Evolutionary conservation across 2,888 invertebrate genomes (phyloP), one percentile per base, ranked within the genome.

Genomic region (Phoronis australis): DNA sequence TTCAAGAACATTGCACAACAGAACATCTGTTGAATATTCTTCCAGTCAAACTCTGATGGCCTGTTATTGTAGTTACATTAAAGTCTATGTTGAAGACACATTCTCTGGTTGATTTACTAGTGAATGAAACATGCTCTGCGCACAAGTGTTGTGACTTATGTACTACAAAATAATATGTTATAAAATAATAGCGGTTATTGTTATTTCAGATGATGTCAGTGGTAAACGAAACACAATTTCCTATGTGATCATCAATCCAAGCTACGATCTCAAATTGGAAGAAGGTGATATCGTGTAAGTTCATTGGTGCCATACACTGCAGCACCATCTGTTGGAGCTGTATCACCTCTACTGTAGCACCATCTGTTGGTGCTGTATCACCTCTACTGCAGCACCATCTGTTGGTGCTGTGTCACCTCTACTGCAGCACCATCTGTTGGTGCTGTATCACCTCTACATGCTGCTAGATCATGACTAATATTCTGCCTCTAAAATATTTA

Each of bases 221-320:
- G 94, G 94, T 75, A 94, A 94, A 77, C 82, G 93, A 41, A 91
- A 88, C 77, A 90, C 88, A 67, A 82, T 97, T 12, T 95, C 95
- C 12, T 97, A 94, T 79, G 96, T 96, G 59, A 94, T 97, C 69
- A 95, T 96, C 75, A 97, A 97, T 77, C 97, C 97, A 2, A 93
- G 91, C 77, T 94, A 94, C 80, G 97, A 97, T 79, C 83, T 95
- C 23, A 91, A 90, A 76, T 82, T 97, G 60, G 92, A 95, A 79
- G 90, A 91, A 75, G 94, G 94, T 47, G 97, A 97, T 79, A 87
- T 96, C 51, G 90, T 97, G 87, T 97, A 81, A 84, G 86, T 80
- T 42, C 77, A 31, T 12, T n/a, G 79, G 25, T 31, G n/a, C 12
- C 1, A 15, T 20, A 48, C 51, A 1, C 80, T 89, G 88, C 77